Conservation (phyloP, 2,888 invertebrate genomes). For the Lasiommata megera region DNA sequence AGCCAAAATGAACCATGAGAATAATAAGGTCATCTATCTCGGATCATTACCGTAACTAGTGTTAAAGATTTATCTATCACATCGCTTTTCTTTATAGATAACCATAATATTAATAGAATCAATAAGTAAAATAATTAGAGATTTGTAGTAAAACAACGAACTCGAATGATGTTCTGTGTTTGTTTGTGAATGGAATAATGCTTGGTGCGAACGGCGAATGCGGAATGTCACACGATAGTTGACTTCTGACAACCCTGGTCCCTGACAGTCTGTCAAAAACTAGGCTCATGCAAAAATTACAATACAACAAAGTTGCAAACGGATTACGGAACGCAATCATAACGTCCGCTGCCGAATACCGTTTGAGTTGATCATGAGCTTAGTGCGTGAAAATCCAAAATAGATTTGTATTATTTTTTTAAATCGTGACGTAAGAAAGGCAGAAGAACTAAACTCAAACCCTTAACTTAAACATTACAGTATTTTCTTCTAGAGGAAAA, state of each 20-base stretch:
- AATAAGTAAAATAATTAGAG: too few species aligned
- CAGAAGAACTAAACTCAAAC: constrained; percentile 57
- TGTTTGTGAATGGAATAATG: too few species aligned
- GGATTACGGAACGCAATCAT: constrained; percentile 34
- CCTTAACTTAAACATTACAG: constrained; percentile 52
- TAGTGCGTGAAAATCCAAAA: constrained; percentile 71
- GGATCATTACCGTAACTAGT: too few species aligned
- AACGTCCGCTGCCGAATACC: constrained; percentile 54
- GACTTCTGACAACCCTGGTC: constrained; percentile 13
- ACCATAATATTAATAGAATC: too few species aligned
- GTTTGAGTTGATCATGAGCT: constrained; percentile 63
- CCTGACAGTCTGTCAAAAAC: not conserved
- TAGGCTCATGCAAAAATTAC: constrained; percentile 19
- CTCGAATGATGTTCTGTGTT: too few species aligned
- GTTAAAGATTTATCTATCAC: too few species aligned
- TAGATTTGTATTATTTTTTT: constrained; percentile 74
- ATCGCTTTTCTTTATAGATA: too few species aligned
- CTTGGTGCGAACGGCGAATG: too few species aligned
- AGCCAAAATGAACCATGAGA: too few species aligned
- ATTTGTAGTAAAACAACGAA: too few species aligned
- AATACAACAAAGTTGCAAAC: constrained; percentile 29
- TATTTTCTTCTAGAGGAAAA: constrained; percentile 47
- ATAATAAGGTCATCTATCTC: too few species aligned
- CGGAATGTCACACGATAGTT: not conserved
- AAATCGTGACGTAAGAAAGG: constrained; percentile 69